These are phyloP conservation scores for Kradibia gibbosae DNA, from an alignment of 1,140 invertebrate genomes.

Conservation along the genomic window DNA sequence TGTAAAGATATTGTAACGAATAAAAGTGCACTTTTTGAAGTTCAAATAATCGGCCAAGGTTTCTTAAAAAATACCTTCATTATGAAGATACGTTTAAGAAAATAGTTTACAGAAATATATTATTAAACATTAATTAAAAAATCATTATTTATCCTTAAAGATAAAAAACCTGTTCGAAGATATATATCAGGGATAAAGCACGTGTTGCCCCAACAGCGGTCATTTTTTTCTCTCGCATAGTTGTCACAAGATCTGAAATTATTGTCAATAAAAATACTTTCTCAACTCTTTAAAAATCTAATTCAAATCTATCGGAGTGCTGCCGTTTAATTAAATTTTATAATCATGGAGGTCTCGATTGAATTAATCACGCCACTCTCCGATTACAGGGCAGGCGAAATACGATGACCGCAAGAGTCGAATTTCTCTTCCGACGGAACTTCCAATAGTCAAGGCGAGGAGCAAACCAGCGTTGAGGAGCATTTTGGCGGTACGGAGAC, in stretches of 20 bases:
- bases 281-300: background rate
- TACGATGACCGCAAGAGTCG: slow-evolving; percentile 55
- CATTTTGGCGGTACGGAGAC: slow-evolving; percentile 59
- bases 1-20: no score
- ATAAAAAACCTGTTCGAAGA: no score
- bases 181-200: no score
- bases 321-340: background rate
- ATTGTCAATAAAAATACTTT: background rate
- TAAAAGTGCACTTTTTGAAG: no score
- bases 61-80: no score
- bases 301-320: background rate
- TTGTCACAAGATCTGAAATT: no score
- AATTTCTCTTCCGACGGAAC: slow-evolving; percentile 56
- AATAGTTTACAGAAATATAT: no score
- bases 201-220: no score
- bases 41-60: no score
- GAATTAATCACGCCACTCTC: background rate
- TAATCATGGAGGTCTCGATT: background rate
- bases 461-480: slow-evolving; percentile 61
- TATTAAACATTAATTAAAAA: no score
- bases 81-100: no score
- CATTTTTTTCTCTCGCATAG: background rate
- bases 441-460: slow-evolving; percentile 59
- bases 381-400: background rate
- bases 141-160: no score